phyloP scores from a whole-genome alignment of 2,113 vertebrate genomes.

The Bos indicus region DNA sequence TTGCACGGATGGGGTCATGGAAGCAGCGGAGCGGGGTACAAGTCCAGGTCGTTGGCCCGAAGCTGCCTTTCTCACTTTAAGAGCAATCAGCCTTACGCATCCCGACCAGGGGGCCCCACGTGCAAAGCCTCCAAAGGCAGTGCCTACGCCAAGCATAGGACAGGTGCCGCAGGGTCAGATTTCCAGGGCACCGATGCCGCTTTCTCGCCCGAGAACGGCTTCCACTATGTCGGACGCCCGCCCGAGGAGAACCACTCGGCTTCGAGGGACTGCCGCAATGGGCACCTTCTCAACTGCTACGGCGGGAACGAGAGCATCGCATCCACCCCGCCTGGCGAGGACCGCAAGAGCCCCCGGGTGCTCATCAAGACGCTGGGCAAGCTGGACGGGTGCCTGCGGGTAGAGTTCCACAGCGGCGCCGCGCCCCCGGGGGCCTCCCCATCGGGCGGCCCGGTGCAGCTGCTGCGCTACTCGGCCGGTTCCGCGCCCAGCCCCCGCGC shows the following conservation, averaged over 20 bases:
- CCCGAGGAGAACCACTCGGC: conserved; percentile 60
- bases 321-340: conserved; percentile 76
- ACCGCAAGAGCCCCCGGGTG: conserved; percentile 91
- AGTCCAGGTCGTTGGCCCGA: conserved; percentile 86
- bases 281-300: conserved; percentile 82
- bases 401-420: conserved; percentile 91
- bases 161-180: conserved; percentile 71
- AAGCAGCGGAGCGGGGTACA: conserved; percentile 81
- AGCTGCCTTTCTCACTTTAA: conserved; percentile 93
- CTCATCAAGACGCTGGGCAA: conserved; percentile 92
- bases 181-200: conserved; percentile 63
- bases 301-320: conserved; percentile 69
- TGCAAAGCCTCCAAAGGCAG: conserved; percentile 80
- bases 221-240: conserved; percentile 77
- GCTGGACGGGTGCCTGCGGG: conserved; percentile 90
- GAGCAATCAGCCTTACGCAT: conserved; percentile 85
- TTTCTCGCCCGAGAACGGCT: conserved; percentile 79
- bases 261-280: conserved; percentile 78
- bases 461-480: conserved; percentile 90
- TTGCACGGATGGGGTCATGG: conserved; percentile 85
- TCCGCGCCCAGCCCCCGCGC: conserved; percentile 75
- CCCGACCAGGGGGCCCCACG: conserved; percentile 83
- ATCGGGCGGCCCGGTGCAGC: conserved; percentile 85
- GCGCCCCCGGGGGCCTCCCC: conserved; percentile 74
- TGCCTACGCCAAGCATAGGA: conserved; percentile 77